Base-by-base conservation (phyloP, 2,888 invertebrate species). In the Isotomurus palustris region DNA sequence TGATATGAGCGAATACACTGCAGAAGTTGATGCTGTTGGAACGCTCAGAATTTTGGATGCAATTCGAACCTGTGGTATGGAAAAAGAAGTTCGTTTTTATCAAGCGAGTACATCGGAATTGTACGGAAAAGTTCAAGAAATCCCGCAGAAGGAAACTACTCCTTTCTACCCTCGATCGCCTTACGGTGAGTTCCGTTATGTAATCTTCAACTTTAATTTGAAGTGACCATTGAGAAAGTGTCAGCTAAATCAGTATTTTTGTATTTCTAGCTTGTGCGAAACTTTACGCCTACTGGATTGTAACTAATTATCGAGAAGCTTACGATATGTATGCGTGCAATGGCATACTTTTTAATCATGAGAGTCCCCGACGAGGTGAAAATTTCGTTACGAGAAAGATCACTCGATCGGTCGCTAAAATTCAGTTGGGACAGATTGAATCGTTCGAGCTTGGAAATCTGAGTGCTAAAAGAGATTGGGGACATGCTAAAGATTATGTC, bases 341-440 rank as follows among this genome's bases (percentile, higher is more conserved):
- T 76, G 96, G 96, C 0, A 88, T 96, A 59, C 79, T 96, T 4
- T 96, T 96, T 76, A 96, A 96, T 78, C 96, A 96, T 74, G 96
- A 96, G 78, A 91, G 91, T 71, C 96, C 96, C 0, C 79, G 95
- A 51, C 79, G 96, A 67, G 95, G 97, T 12, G 97, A 97, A 78
- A 99, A 91, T 73, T 99, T 99, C 78, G 99, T 99, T 6, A 99
- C 99, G 0, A 81, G 99, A 66, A 99, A 99, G 79, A 93, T 99
- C 63, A 97, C 99, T 0, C 81, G 99, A 36, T 92, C 91, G 1
- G 96, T 99, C 22, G 94, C 99, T 8, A 99, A 99, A 80, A 97
- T 99, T 71, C 82, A 83, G 56, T 80, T 95, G 8, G 92, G 93
- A 27, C 84, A 91, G 60, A 83, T 92, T 75, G 86, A 91, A 60